Percentiles rank a stretch among this genome's conserved stretches.
Conservation (phyloP, 2,888 invertebrate genomes). For the Electrophaes corylata region DNA sequence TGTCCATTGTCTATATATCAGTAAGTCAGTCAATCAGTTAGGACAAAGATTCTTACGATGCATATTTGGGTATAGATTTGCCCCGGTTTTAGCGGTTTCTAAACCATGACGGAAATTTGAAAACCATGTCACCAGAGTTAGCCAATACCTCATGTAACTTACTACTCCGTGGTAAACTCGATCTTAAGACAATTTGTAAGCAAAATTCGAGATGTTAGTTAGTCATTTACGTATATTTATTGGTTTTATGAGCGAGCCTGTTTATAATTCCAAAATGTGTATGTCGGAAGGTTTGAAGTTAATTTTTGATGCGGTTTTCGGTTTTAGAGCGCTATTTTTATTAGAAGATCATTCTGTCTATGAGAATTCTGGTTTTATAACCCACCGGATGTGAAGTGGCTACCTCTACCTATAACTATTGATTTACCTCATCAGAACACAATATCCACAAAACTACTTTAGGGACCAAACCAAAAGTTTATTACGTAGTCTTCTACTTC, state of each 20-base stretch:
- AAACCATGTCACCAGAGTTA: too few relatives aligned
- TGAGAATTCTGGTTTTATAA: neutral
- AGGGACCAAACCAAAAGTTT: too few relatives aligned
- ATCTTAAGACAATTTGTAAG: constrained; percentile 76
- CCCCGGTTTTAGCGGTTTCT: too few relatives aligned
- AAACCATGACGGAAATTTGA: too few relatives aligned
- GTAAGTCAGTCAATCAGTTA: too few relatives aligned
- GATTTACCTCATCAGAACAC: too few relatives aligned
- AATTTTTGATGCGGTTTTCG: constrained; percentile 20
- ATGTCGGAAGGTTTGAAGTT: constrained; percentile 24
- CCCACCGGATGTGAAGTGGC: neutral
- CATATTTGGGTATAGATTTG: too few relatives aligned
- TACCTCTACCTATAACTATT: neutral
- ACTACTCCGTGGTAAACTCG: constrained; percentile 44
- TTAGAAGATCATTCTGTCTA: neutral
- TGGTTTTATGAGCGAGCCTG: constrained; percentile 34
- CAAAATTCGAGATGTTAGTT: constrained; percentile 58
- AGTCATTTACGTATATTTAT: constrained; percentile 64
- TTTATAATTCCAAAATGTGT: constrained; percentile 20
- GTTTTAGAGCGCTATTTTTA: constrained; percentile 14
- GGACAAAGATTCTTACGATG: too few relatives aligned
- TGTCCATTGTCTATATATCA: too few relatives aligned
- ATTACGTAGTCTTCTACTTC: too few relatives aligned
- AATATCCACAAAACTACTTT: too few relatives aligned
- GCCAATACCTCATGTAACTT: too few relatives aligned